phyloP scores from a whole-genome alignment of 1,140 invertebrate genomes.

The Drosophila seguyi region DNA sequence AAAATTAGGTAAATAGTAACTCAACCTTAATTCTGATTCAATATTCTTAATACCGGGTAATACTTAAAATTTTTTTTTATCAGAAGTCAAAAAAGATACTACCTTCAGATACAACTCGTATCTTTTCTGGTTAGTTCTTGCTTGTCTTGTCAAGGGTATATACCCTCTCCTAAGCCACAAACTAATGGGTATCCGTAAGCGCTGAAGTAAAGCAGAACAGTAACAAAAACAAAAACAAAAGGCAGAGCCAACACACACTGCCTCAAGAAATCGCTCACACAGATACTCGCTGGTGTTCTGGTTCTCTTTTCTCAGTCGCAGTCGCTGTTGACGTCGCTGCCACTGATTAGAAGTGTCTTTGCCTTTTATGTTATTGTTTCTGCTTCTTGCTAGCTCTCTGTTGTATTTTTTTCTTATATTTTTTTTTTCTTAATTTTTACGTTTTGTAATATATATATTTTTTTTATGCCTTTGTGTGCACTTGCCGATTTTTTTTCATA shows the following conservation, averaged over 20 bases:
- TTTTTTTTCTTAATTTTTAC: not conserved
- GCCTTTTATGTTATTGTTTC: slow-evolving; percentile 54
- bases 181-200: slow-evolving; percentile 22
- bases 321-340: slow-evolving; percentile 16
- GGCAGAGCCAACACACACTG: slow-evolving; percentile 25
- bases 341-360: slow-evolving; percentile 77
- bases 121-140: not conserved
- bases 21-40: not conserved
- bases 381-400: slow-evolving; percentile 34
- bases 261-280: slow-evolving; percentile 9
- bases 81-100: too few species aligned
- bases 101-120: not conserved
- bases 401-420: slow-evolving; percentile 13
- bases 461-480: slow-evolving; percentile 42
- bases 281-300: slow-evolving; percentile 18
- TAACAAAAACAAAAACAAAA: slow-evolving; percentile 37
- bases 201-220: slow-evolving; percentile 50
- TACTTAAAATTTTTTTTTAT: too few species aligned
- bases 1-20: not conserved
- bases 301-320: slow-evolving; percentile 31
- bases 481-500: slow-evolving; percentile 55
- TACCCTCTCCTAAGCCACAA: not conserved
- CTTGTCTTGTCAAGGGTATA: not conserved
- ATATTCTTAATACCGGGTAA: too few species aligned
- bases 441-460: slow-evolving; percentile 9